Base-by-base conservation (phyloP, 2,888 invertebrate species). In the Sarcophaga caerulescens region DNA sequence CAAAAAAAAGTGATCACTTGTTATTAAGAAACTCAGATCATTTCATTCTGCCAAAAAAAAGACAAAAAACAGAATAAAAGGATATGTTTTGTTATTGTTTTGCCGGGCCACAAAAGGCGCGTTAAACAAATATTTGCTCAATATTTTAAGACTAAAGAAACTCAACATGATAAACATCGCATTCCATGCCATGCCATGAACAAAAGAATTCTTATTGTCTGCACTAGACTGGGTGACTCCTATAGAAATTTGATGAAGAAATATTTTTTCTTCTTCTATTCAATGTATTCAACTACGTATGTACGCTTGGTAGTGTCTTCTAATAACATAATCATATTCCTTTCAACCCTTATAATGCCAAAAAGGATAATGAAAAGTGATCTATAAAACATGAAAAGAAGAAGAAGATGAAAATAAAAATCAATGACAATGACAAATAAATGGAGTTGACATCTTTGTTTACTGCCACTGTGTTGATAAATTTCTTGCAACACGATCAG, bases 91-190 rank as follows among this genome's bases (percentile, higher is more conserved):
- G 25, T 57, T 70, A 19, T 66, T 66, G 25, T 71, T 17, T 85
- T 87, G 78, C 79, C 12, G 47, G 85, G 88, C 85, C 87, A 88
- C 88, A 88, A 88, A 88, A 81, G 84, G 87, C 84, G 87, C 85
- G 80, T 17, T 71, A 84, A 79, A 87, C 87, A 89, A 88, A 89
- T 88, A 88, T 89, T 88, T 87, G 81, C 81, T 86, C 77, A 86
- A 86, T 70, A 81, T 80, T 76, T 35, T 8, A 21, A 25, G 23
- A 35, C n/a, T 44, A 14, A 65, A 75, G 25, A 35, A 35, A 57
- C n/a, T 19, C 14, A 4, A 59, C 47, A 12, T 45, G 11, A 45
- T 11, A 45, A 45, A 47, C 10, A 47, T 12, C 3, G 0, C 47
- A 12, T 47, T 6, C 3, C 12, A 47, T 25, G 25, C 25, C 25